phyloP scores from a whole-genome alignment of 1,140 invertebrate species.

The Drosophila ananassae region DNA sequence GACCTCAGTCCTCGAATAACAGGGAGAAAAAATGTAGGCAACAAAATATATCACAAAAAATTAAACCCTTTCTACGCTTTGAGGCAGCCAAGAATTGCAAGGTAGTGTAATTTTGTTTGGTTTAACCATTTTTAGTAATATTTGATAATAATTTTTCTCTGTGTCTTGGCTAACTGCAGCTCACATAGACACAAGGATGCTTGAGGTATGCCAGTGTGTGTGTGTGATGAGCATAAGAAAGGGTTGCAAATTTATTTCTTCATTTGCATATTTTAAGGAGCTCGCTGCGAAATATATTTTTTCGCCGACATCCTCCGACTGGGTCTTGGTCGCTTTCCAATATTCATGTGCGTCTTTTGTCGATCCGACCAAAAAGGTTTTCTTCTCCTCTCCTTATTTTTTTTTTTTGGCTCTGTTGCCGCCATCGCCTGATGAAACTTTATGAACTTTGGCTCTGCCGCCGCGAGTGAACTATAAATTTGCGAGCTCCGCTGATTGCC shows the following conservation, averaged over 20 bases:
- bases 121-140: background rate
- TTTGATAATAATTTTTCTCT: background rate
- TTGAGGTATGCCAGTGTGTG: conserved; percentile 29
- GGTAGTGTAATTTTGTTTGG: background rate
- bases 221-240: conserved; percentile 58
- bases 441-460: conserved; percentile 76
- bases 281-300: conserved; percentile 72
- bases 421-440: conserved; percentile 71
- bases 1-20: conserved; percentile 14
- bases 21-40: conserved; percentile 7
- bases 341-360: conserved; percentile 44
- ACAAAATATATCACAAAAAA: background rate
- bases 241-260: conserved; percentile 84
- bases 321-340: conserved; percentile 56
- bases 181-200: conserved; percentile 7
- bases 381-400: background rate
- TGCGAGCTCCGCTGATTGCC: conserved; percentile 66
- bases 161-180: conserved; percentile 61
- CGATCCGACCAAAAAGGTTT: conserved; percentile 17
- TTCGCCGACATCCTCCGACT: conserved; percentile 59
- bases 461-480: conserved; percentile 74
- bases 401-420: conserved; percentile 2
- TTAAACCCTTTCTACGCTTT: no score
- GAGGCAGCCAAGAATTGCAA: background rate
- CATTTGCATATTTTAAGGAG: conserved; percentile 84